These are phyloP conservation scores for Diploptera punctata DNA, from an alignment of 2,888 invertebrate genomes.

Conservation along the genomic window DNA sequence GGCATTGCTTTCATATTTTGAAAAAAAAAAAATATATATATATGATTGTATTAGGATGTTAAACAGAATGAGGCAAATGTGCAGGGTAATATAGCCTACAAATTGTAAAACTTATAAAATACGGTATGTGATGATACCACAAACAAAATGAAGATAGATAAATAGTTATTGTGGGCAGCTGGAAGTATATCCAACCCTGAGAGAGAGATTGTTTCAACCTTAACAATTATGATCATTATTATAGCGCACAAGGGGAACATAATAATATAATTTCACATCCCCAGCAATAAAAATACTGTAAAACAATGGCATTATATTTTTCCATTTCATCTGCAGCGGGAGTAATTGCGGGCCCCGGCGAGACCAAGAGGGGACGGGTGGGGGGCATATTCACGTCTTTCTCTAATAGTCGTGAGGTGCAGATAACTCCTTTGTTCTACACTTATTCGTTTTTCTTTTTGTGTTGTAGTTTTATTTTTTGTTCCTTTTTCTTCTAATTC, in stretches of 20 bases:
- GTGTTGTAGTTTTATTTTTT: neutral
- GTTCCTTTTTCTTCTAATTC: neutral
- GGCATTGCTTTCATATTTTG: no score
- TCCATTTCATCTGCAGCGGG: slow-evolving; percentile 29
- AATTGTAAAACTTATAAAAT: no score
- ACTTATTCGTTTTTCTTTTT: no score
- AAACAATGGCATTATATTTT: slow-evolving; percentile 47
- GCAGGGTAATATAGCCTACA: no score
- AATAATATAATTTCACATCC: neutral
- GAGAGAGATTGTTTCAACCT: neutral
- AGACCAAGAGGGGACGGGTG: neutral
- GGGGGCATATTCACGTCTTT: neutral
- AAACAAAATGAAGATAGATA: no score
- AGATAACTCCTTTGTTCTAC: no score
- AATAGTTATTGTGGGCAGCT: no score
- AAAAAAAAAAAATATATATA: no score
- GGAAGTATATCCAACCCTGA: no score
- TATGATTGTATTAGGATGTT: no score
- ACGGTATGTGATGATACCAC: no score
- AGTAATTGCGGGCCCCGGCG: neutral
- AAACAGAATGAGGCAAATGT: no score
- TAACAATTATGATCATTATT: neutral
- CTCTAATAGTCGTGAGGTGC: neutral
- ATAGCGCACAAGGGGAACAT: neutral
- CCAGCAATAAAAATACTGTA: slow-evolving; percentile 28